Evolutionary conservation across 2,888 invertebrate genomes (phyloP), one percentile per base, ranked within the genome.

Genomic region (Allophyes oxyacanthae): DNA sequence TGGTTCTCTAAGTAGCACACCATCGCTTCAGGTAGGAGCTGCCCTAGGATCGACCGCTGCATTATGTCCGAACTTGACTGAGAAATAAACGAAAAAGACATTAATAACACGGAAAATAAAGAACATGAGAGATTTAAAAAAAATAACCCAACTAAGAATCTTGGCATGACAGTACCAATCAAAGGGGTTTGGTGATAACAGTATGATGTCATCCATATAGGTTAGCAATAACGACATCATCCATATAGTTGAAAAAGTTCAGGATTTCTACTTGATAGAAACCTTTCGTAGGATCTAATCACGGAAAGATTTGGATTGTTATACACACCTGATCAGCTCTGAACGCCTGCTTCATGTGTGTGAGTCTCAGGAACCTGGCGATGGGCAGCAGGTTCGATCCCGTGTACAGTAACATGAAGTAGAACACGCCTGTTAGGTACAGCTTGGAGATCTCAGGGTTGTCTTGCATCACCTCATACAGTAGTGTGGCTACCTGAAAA

Each of bases 1-100:
- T 99, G 99, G 89, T 99, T 99, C 88, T 99, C 99, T 54, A 99
- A 94, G 89, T 99, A 99, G 83, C 99, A 99, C 0, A 99, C 98
- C 99, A 99, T 99, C 0, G 99, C 99, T 86, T 99, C 99, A 0
- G 99, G 99, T 52, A 99, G 89, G 51, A 99, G 92, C 81, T 98
- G 99, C 0, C 98, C 98, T 37, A 99, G 94, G 69, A 99, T 97
- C 81, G 99, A 99, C 52, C 98, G 95, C 84, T 97, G 97, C 97
- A 99, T 98, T 77, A 99, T 97, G 80, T 97, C 97, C 1, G 97
- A 96, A 60, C 92, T 94, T 6, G 95, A 86, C 92, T 94, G 79
- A 10, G 72, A 77, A 20, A 44, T 10, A 30, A 15, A 28, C 6
- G 8, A n/a, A 26, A 9, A 0, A 41, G n/a, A 3, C 11, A 8